A percentile compares a stretch with the other conserved stretches of the same genome.
Evolutionary conservation across 2,888 invertebrate genomes (phyloP).

Genomic region (Trichopria drosophilae): DNA sequence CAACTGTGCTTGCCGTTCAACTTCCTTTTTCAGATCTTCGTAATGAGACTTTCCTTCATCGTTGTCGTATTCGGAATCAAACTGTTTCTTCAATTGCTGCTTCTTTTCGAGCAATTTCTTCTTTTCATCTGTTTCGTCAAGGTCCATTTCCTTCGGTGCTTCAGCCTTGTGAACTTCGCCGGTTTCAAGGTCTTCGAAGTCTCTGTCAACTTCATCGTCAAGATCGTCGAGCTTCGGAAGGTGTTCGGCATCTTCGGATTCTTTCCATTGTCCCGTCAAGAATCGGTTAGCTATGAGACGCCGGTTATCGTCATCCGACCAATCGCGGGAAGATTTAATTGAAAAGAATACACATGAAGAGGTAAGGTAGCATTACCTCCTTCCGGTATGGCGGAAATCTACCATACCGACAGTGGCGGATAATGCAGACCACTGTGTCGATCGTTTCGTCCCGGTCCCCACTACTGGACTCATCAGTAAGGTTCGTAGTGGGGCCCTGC

Average conservation of each 20-base stretch:
- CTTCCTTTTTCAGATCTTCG: slow-evolving; percentile 85
- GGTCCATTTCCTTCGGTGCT: slow-evolving; percentile 58
- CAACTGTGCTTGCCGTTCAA: slow-evolving; percentile 84
- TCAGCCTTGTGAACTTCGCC: slow-evolving; percentile 69
- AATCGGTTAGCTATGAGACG: slow-evolving; percentile 81
- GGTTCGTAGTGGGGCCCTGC: no score
- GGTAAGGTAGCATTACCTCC: no score
- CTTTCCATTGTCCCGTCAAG: slow-evolving; percentile 93
- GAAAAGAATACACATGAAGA: slow-evolving; percentile 71
- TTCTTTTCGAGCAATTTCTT: slow-evolving; percentile 73
- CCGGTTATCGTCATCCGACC: slow-evolving; percentile 68
- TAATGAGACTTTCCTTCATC: slow-evolving; percentile 80
- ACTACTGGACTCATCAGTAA: no score
- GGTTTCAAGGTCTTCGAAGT: slow-evolving; percentile 94
- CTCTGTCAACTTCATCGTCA: slow-evolving; percentile 84
- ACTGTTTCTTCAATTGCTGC: slow-evolving; percentile 86
- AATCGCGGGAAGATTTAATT: slow-evolving; percentile 62
- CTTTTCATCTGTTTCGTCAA: slow-evolving; percentile 66
- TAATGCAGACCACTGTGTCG: no score
- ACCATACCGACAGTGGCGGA: no score
- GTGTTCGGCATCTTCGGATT: slow-evolving; percentile 85
- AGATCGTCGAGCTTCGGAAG: slow-evolving; percentile 77
- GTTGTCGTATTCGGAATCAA: slow-evolving; percentile 94
- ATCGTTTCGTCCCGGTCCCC: no score
- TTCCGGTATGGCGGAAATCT: no score